phyloP scores from a whole-genome alignment of 2,113 vertebrate species.

The Sphyrna mokarran region DNA sequence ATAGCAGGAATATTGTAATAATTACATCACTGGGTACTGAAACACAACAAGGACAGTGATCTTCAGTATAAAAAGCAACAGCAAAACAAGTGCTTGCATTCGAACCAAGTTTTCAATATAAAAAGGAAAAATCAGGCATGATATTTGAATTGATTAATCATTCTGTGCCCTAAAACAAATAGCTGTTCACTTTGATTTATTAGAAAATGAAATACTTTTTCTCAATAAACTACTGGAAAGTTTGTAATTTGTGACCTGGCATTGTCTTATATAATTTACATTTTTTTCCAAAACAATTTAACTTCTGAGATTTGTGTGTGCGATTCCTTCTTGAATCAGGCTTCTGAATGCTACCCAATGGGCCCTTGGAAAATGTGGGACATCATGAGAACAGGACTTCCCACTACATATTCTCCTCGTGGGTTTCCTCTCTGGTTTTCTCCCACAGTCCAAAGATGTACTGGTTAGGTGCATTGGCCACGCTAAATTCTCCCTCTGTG shows the following conservation, averaged over 20 bases:
- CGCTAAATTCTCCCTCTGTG: too few species aligned
- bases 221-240: neutral
- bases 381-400: neutral
- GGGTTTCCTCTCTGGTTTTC: too few species aligned
- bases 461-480: too few species aligned
- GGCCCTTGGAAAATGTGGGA: neutral
- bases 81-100: neutral
- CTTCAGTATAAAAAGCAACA: neutral
- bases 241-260: neutral
- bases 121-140: neutral
- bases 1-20: neutral
- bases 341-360: neutral
- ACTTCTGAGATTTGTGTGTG: too few species aligned
- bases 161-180: neutral
- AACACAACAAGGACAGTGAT: neutral
- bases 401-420: neutral
- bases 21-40: neutral
- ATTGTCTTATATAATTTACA: neutral
- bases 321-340: neutral
- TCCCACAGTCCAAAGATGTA: too few species aligned
- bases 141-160: neutral
- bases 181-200: neutral
- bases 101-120: neutral
- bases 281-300: neutral
- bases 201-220: neutral